A percentile compares a stretch with the other conserved stretches of the same genome.
Evolutionary conservation across 1,140 invertebrate genomes (phyloP).

Genomic region (Whitmania pigra): DNA sequence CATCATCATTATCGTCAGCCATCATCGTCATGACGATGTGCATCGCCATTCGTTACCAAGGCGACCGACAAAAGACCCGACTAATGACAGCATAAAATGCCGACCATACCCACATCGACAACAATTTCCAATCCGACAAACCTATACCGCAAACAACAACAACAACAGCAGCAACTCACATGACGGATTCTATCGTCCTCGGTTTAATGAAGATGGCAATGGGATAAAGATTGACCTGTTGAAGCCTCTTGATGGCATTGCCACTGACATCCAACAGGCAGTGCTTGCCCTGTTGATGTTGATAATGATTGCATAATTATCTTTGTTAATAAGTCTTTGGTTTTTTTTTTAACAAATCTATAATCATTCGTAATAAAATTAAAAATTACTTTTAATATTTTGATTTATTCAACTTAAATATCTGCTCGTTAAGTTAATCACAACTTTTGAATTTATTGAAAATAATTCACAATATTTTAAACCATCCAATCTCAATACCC

Average conservation of each 20-base stretch:
- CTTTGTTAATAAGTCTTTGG: too few relatives aligned
- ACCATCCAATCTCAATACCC: too few relatives aligned
- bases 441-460: too few relatives aligned
- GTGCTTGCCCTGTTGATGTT: constrained; percentile 64
- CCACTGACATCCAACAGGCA: constrained; percentile 98
- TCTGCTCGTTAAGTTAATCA: too few relatives aligned
- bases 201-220: constrained; percentile 98
- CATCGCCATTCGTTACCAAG: neutral
- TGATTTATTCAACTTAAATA: too few relatives aligned
- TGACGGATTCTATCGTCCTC: constrained; percentile 85
- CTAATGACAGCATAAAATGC: neutral
- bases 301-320: too few relatives aligned
- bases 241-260: constrained; percentile 94
- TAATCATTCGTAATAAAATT: too few relatives aligned
- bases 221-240: constrained; percentile 91
- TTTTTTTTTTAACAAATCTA: too few relatives aligned
- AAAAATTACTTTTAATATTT: too few relatives aligned
- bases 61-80: too few relatives aligned
- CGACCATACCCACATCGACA: neutral
- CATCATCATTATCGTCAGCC: neutral
- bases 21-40: neutral
- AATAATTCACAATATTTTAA: too few relatives aligned
- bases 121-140: neutral
- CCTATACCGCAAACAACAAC: too few relatives aligned
- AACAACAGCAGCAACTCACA: constrained; percentile 55